Evolutionary conservation across 2,888 invertebrate genomes (phyloP).

Genomic region (Allophyes oxyacanthae): DNA sequence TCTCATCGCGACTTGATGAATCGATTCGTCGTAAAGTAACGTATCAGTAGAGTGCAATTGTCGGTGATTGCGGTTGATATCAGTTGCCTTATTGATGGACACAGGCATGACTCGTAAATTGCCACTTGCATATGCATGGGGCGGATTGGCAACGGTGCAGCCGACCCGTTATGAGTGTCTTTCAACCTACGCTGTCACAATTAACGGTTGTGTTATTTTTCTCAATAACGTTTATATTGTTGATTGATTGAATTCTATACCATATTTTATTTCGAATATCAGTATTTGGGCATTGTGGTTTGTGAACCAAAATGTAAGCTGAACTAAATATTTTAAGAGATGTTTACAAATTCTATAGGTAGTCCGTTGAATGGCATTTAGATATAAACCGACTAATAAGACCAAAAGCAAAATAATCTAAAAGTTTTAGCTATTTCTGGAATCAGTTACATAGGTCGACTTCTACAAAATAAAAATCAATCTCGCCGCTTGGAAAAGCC

Average conservation of each 20-base stretch:
- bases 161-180: slow-evolving; percentile 47
- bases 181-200: slow-evolving; percentile 41
- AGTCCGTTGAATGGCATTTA: too few relatives aligned
- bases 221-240: slow-evolving; percentile 26
- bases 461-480: too few relatives aligned
- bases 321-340: too few relatives aligned
- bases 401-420: too few relatives aligned
- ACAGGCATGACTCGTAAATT: slow-evolving; percentile 57
- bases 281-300: slow-evolving; percentile 18
- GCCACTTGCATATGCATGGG: slow-evolving; percentile 57
- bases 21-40: slow-evolving; percentile 47
- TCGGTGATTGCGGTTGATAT: slow-evolving; percentile 53
- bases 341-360: too few relatives aligned
- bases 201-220: slow-evolving; percentile 38
- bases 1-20: slow-evolving; percentile 38
- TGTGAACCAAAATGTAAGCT: too few relatives aligned
- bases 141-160: slow-evolving; percentile 50
- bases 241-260: slow-evolving; percentile 30
- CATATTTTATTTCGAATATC: slow-evolving; percentile 14
- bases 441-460: too few relatives aligned
- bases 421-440: too few relatives aligned
- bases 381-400: too few relatives aligned
- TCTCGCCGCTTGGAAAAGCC: too few relatives aligned
- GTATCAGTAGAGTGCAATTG: slow-evolving; percentile 52
- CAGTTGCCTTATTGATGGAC: slow-evolving; percentile 56